Evolutionary conservation across 2,888 invertebrate species (phyloP), one percentile per base, ranked within the genome.

Genomic region (Isoperla grammatica): DNA sequence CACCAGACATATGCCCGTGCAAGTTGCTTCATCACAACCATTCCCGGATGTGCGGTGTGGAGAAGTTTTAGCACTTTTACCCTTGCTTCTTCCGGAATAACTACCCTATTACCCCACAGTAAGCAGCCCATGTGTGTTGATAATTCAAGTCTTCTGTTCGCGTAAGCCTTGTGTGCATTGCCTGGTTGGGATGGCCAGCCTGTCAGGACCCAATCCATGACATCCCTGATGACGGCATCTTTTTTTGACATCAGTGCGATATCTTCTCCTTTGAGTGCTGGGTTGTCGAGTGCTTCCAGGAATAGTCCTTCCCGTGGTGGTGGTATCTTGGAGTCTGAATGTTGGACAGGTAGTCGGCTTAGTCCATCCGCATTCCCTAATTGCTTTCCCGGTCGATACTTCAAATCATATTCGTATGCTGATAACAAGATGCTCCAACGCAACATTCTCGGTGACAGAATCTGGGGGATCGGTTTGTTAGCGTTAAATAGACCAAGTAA

Each of bases 401-500:
- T 15, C 1, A 57, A 43, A n/a, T 53, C 50, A 19, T 57, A 54
- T 35, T 49, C 13, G 50, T 23, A 17, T 17, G 39, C 45, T 1
- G 17, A 1, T 9, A 53, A 19, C 55, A 50, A 20, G 15, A 20
- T 15, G 17, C 35, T 17, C 37, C 37, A 57, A 5, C 58, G 29
- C 39, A 57, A 29, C 40, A 53, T 49, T 20, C 58, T 57, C 2
- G 50, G 50, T 3, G 50, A 53, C 5, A 46, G 13, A 15, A 49
- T 12, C n/a, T 57, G 29, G 4, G 66, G 64, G 3, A 63, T 65
- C 23, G 49, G 29, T 54, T 56, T 67, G 23, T 61, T 49, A 4
- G 64, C 62, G 29, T 66, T 60, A 29, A 69, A 65, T 13, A 69
- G 66, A 6, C 62, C 57, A 50, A 60, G 53, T 9, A 68, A 50